Evolutionary conservation across 2,888 invertebrate genomes (phyloP).

Genomic region (Drosophila rubida): DNA sequence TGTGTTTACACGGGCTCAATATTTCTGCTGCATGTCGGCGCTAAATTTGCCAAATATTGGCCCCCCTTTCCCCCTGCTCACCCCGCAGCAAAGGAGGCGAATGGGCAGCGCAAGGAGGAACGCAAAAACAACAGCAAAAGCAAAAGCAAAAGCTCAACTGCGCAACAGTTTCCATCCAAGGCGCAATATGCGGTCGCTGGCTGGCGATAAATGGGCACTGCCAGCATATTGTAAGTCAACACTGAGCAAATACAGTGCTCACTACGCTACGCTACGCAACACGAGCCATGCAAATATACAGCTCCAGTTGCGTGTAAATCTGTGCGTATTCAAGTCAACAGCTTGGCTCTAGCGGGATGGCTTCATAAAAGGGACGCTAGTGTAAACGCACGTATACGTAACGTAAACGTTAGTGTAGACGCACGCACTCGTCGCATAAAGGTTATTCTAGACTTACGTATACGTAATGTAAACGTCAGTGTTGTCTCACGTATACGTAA

Average conservation of each 20-base stretch:
- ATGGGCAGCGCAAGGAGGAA: conserved; percentile 15
- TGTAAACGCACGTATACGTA: no score
- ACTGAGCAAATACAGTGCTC: conserved; percentile 40
- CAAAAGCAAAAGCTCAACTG: conserved; percentile 59
- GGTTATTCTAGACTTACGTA: no score
- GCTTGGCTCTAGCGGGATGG: no score
- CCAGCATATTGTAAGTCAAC: conserved; percentile 50
- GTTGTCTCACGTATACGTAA: no score
- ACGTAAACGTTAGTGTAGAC: no score
- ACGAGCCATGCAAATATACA: not conserved
- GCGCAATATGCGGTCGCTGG: not conserved
- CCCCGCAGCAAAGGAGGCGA: not conserved
- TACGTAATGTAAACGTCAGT: no score
- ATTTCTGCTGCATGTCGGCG: conserved; percentile 7
- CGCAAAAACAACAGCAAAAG: conserved; percentile 21
- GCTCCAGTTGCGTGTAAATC: not conserved
- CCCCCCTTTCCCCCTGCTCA: not conserved
- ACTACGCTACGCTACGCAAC: conserved; percentile 11
- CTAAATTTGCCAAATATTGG: conserved; percentile 19
- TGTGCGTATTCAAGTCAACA: not conserved
- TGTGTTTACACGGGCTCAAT: conserved; percentile 10
- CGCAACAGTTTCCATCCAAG: conserved; percentile 68
- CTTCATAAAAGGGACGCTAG: no score
- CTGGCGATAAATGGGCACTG: conserved; percentile 33
- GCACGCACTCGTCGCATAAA: no score